Conservation (phyloP, 2,797 vertebrate genomes). For the Ceryle rudis region DNA sequence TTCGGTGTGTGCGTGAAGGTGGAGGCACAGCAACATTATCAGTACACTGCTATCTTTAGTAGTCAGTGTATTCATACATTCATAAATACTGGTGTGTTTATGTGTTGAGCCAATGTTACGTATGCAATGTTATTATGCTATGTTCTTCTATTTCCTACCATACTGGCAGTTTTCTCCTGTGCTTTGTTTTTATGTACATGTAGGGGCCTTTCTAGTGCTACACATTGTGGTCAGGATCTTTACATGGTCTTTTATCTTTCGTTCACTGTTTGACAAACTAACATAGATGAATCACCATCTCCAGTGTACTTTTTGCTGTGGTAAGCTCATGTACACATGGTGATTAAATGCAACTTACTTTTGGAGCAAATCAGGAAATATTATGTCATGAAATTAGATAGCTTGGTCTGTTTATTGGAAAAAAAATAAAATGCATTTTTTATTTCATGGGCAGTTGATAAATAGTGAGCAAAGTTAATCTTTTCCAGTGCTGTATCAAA, state of each 20-base stretch:
- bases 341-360: not conserved
- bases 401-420: not conserved
- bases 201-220: not conserved
- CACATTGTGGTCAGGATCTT: not conserved
- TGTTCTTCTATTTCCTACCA: not conserved
- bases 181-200: not conserved
- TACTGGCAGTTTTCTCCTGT: not conserved
- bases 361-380: not conserved
- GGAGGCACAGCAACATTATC: not conserved
- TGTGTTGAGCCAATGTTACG: not conserved
- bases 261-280: not conserved
- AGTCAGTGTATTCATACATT: not conserved
- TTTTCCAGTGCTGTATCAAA: not conserved
- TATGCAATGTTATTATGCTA: not conserved
- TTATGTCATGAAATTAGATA: not conserved
- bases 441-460: not conserved
- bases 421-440: not conserved
- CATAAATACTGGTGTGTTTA: not conserved
- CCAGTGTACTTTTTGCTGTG: not conserved
- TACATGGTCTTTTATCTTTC: not conserved
- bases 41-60: not conserved
- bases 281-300: not conserved
- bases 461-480: not conserved
- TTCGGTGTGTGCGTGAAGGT: not conserved
- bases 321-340: not conserved